Percentiles rank a stretch among this genome's conserved stretches.
These are phyloP conservation scores for Oligia latruncula DNA, from an alignment of 2,888 invertebrate species.

Conservation along the genomic window DNA sequence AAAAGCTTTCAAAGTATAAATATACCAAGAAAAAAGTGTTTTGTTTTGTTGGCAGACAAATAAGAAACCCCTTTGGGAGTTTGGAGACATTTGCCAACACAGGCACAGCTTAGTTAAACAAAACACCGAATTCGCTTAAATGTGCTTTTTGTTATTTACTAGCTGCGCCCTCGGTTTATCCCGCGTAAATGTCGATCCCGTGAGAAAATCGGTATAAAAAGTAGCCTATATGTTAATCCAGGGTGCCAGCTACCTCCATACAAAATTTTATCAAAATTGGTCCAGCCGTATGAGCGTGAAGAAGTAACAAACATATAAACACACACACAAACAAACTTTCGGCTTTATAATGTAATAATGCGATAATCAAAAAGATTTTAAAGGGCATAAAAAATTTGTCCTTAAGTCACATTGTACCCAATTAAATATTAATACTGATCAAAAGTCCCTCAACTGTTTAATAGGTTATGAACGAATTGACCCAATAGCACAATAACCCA, in stretches of 20 bases:
- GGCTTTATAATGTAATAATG: too few relatives aligned
- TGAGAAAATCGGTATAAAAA: too few relatives aligned
- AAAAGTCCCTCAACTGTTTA: neutral
- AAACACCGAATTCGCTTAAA: neutral
- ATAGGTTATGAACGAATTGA: neutral
- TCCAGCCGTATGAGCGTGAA: too few relatives aligned
- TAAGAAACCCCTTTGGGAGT: neutral
- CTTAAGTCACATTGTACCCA: neutral
- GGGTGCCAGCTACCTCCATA: too few relatives aligned
- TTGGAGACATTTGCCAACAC: neutral
- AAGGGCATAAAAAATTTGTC: neutral
- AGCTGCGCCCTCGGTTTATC: too few relatives aligned
- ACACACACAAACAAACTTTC: too few relatives aligned
- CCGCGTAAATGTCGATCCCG: too few relatives aligned
- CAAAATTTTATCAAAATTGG: too few relatives aligned
- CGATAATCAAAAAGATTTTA: neutral
- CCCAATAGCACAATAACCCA: rapidly evolving
- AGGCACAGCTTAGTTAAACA: neutral
- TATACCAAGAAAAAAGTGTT: neutral
- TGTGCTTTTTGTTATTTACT: neutral
- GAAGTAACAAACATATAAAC: too few relatives aligned
- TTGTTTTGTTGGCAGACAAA: neutral
- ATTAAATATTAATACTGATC: neutral
- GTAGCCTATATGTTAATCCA: too few relatives aligned
- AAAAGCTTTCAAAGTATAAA: too few relatives aligned